Conservation (phyloP, 2,113 vertebrate genomes). For the Neodon shergylaensis region DNA sequence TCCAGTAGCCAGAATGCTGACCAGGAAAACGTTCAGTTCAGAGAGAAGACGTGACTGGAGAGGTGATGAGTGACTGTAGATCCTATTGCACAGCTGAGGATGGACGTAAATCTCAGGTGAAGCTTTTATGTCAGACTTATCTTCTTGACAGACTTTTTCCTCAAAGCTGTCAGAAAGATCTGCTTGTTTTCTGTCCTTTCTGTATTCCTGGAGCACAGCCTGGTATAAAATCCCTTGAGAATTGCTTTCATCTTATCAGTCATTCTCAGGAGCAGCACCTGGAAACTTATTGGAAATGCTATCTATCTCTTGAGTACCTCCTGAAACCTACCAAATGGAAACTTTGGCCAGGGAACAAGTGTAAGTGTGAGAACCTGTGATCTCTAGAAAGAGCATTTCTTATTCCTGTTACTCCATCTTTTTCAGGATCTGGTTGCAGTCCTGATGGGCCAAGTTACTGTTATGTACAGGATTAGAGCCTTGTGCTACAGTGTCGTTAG, state of each 20-base stretch:
- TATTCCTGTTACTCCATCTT: conserved; percentile 28
- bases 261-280: not conserved
- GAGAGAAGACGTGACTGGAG: not conserved
- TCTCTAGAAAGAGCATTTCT: conserved; percentile 4
- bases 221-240: not conserved
- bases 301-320: not conserved
- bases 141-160: conserved; percentile 10
- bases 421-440: not conserved
- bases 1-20: not conserved
- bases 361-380: not conserved
- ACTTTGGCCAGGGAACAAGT: not conserved
- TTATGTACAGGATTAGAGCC: not conserved
- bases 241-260: not conserved
- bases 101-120: not conserved
- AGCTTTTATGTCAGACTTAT: conserved; percentile 40
- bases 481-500: not conserved
- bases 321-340: not conserved
- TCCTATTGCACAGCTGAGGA: not conserved
- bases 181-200: not conserved
- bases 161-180: not conserved
- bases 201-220: not conserved
- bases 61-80: not conserved
- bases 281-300: conserved; percentile 1
- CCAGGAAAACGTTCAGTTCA: not conserved
- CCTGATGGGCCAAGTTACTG: not conserved